Percentiles rank a stretch among this genome's conserved stretches.
These are phyloP conservation scores for Parnassius mnemosyne DNA, from an alignment of 2,888 invertebrate species.

Conservation along the genomic window DNA sequence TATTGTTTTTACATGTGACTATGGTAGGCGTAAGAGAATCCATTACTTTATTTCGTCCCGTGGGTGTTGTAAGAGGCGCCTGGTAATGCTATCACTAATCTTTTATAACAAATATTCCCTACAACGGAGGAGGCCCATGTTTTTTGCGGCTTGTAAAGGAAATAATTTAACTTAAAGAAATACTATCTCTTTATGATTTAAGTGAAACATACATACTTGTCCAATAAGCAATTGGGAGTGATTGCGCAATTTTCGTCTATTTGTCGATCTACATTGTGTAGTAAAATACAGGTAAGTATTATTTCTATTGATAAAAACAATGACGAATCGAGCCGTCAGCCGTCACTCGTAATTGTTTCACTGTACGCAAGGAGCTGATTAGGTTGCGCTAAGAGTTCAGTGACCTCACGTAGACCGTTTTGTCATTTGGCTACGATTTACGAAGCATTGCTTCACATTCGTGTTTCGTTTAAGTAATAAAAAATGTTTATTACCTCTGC, in stretches of 20 bases:
- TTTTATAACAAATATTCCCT: too few relatives aligned
- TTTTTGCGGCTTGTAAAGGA: too few relatives aligned
- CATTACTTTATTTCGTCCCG: too few relatives aligned
- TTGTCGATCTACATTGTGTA: conserved; percentile 40
- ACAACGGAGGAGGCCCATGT: too few relatives aligned
- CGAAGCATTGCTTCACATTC: conserved; percentile 12
- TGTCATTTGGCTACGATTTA: conserved; percentile 29
- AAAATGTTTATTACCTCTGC: conserved; percentile 18
- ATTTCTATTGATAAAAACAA: conserved; percentile 36
- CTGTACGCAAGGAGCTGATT: conserved; percentile 30
- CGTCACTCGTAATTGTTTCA: conserved; percentile 46
- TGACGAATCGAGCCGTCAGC: conserved; percentile 46
- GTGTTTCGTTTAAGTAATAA: conserved; percentile 13
- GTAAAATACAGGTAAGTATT: conserved; percentile 32
- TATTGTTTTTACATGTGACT: too few relatives aligned
- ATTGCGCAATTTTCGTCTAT: conserved; percentile 28
- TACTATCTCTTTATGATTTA: too few relatives aligned
- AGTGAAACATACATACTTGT: not conserved
- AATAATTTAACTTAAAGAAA: too few relatives aligned
- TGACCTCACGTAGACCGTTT: conserved; percentile 34
- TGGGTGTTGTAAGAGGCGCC: too few relatives aligned
- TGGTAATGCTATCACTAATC: too few relatives aligned
- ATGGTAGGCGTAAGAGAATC: too few relatives aligned
- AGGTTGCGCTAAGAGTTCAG: conserved; percentile 28
- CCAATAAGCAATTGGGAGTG: conserved; percentile 1